phyloP scores from a whole-genome alignment of 2,113 vertebrate genomes.

The Tilapia sparmanii region DNA sequence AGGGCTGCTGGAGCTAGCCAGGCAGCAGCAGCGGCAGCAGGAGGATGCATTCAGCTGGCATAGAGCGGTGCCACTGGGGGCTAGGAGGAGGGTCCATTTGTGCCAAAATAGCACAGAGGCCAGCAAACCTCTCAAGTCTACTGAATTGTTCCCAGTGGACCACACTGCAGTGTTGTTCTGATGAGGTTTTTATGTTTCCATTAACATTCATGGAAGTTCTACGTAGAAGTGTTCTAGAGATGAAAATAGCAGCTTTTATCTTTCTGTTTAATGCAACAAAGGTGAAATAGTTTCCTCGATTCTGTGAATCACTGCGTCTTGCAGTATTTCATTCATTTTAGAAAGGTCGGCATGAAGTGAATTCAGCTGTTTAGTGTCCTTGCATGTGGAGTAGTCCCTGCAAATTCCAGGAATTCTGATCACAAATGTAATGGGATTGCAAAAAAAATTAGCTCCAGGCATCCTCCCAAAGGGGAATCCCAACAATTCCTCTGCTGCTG shows the following conservation, averaged over 20 bases:
- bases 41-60: conserved; percentile 41
- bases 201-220: background rate
- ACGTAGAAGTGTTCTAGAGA: background rate
- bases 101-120: conserved; percentile 10
- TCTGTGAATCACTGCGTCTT: background rate
- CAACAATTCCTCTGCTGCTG: background rate
- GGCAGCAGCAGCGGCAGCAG: conserved; percentile 22
- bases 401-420: background rate
- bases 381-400: background rate
- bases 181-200: background rate
- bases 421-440: background rate
- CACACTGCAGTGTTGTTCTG: background rate
- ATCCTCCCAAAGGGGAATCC: background rate
- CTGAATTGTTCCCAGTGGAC: conserved; percentile 3
- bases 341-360: background rate
- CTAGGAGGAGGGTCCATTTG: conserved; percentile 15
- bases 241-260: background rate
- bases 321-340: background rate
- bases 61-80: conserved; percentile 10
- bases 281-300: background rate
- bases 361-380: background rate
- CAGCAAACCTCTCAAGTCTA: conserved; percentile 2
- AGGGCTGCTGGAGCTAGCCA: conserved; percentile 9
- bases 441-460: background rate
- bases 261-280: background rate